Evolutionary conservation across 2,888 invertebrate species (phyloP).

Genomic region (Crepidodera aurea): DNA sequence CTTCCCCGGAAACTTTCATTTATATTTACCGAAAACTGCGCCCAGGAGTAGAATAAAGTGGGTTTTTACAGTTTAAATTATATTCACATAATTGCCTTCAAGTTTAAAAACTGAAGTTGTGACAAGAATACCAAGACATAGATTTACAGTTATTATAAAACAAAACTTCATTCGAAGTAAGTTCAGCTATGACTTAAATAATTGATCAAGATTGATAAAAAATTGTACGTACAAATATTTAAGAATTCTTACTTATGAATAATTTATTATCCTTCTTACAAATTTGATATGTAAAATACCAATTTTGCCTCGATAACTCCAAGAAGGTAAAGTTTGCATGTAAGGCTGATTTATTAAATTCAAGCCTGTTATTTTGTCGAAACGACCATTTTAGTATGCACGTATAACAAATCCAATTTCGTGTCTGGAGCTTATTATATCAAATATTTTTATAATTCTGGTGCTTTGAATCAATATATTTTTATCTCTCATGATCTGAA

Average conservation of each 20-base stretch:
- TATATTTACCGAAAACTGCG: constrained; percentile 25
- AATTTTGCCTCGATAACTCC: neutral
- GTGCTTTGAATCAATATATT: constrained; percentile 12
- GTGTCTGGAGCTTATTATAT: constrained; percentile 4
- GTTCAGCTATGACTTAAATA: no score
- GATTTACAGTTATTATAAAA: no score
- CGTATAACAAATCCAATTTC: constrained; percentile 4
- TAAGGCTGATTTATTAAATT: constrained; percentile 6
- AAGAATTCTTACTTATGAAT: no score
- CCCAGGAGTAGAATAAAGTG: constrained; percentile 22
- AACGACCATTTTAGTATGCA: constrained; percentile 4
- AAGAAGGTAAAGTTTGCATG: neutral
- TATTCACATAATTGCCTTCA: constrained; percentile 10
- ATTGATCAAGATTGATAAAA: no score
- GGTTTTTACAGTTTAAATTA: constrained; percentile 16
- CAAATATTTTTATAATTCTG: constrained; percentile 12
- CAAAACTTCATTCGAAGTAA: no score
- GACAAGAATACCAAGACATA: no score
- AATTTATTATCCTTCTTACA: no score
- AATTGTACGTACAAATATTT: neutral
- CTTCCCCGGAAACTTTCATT: constrained; percentile 25
- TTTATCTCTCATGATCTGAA: neutral
- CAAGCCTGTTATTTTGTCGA: constrained; percentile 3
- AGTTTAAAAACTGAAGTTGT: neutral
- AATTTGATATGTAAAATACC: no score